Evolutionary conservation across 2,888 invertebrate genomes (phyloP), one percentile per base, ranked within the genome.

Genomic region (Piscicola geometra): DNA sequence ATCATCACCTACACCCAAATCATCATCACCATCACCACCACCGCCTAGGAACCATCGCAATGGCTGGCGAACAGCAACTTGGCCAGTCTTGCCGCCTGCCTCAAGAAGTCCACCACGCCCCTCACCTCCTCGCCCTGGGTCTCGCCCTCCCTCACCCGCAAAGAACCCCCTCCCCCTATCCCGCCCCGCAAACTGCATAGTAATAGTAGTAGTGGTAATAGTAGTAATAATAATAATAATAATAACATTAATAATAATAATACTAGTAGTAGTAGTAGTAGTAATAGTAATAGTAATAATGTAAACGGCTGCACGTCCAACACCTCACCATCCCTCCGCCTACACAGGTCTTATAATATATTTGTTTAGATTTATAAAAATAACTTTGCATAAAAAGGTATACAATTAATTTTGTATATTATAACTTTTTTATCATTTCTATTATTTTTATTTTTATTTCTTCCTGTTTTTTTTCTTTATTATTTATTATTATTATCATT

Each of bases 161-260:
- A 83, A 75, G 82, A 83, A 73, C 90, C 90, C 5, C 90, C 32
- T 89, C 90, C 9, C 21, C 77, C 78, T 36, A 86, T 90, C 75
- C 90, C 90, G 15, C 90, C 90, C 0, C 83, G 90, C 73, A 72
- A 71, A 41, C 5, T 56, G 3, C 60, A 56, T 56, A 18, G 5
- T 25, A 25, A 18, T 25, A 56, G n/a, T 56, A 56, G n/a, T 18
- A 18, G 5, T 56, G n/a, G n/a, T 56, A 56, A 25, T 25, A 56
- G 5, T 25, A 56, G 25, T 56, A 25, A 25, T 25, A 25, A 25
- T 18, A 25, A 18, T 56, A 56, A 25, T 56, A 25, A 18, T 41
- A 41, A 41, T 41, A 41, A 41, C 15, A 41, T 9, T 41, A 41
- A 41, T 41, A 41, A 41, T 41, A 41, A 41, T 41, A 41, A 41